Evolutionary conservation across 2,797 vertebrate genomes (phyloP).

Genomic region (Ctenopoma kingsleyae): DNA sequence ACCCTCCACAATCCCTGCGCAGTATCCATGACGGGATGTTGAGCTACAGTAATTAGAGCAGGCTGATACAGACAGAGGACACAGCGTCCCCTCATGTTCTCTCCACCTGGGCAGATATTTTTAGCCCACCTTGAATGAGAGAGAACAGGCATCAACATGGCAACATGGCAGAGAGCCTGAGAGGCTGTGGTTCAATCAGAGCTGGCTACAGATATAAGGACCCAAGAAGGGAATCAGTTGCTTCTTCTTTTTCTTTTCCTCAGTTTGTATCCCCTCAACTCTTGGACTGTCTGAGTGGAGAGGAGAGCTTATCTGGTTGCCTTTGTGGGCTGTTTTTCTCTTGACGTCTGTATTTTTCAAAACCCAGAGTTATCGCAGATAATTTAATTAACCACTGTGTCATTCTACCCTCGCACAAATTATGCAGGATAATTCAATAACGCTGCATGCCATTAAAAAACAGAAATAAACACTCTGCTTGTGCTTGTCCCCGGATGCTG

Average conservation of each 20-base stretch:
- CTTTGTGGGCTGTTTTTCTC: conserved; percentile 20
- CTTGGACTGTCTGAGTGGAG: neutral
- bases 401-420: conserved; percentile 44
- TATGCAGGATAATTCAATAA: conserved; percentile 40
- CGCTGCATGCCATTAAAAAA: conserved; percentile 32
- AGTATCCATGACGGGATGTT: conserved; percentile 72
- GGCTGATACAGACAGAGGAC: conserved; percentile 79
- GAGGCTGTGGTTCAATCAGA: conserved; percentile 52
- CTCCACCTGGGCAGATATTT: conserved; percentile 83
- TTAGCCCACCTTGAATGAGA: conserved; percentile 79
- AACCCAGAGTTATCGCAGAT: conserved; percentile 25
- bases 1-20: conserved; percentile 45
- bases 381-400: conserved; percentile 62
- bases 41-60: conserved; percentile 81
- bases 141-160: conserved; percentile 70
- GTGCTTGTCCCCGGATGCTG: conserved; percentile 38
- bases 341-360: conserved; percentile 31
- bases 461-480: conserved; percentile 47
- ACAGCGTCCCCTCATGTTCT: conserved; percentile 75
- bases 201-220: conserved; percentile 14
- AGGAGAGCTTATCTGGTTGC: conserved; percentile 15
- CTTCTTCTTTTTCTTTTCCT: neutral
- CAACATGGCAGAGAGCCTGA: conserved; percentile 41
- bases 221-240: conserved; percentile 6
- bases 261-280: conserved; percentile 21